These are phyloP conservation scores for Adelges cooleyi DNA, from an alignment of 1,140 invertebrate species.

Conservation along the genomic window DNA sequence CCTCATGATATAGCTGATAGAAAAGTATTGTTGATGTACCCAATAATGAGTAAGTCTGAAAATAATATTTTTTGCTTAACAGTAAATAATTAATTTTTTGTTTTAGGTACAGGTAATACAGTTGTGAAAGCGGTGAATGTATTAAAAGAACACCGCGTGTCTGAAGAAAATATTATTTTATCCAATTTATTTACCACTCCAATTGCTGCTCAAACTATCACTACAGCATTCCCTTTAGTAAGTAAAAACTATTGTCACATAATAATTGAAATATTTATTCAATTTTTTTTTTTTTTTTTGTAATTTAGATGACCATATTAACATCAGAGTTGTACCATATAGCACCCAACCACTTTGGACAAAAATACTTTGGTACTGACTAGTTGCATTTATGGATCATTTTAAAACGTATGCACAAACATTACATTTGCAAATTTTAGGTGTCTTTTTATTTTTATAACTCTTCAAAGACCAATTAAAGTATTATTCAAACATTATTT, in stretches of 20 bases:
- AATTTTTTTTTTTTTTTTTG: too few relatives aligned
- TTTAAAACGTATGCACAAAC: too few relatives aligned
- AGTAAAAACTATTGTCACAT: conserved; percentile 10
- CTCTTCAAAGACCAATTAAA: too few relatives aligned
- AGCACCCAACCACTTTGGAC: conserved; percentile 96
- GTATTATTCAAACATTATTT: too few relatives aligned
- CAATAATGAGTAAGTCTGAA: conserved; percentile 75
- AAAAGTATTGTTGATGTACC: conserved; percentile 95
- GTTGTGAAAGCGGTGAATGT: conserved; percentile 88
- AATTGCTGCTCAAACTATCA: conserved; percentile 72
- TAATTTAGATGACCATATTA: conserved; percentile 74
- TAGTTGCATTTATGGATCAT: conserved; percentile 39
- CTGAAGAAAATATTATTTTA: conserved; percentile 86
- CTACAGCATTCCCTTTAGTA: conserved; percentile 71
- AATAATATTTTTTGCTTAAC: background rate
- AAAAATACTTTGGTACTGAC: conserved; percentile 97
- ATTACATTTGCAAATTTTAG: too few relatives aligned
- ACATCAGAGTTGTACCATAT: conserved; percentile 90
- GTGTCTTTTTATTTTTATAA: too few relatives aligned
- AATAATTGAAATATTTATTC: too few relatives aligned
- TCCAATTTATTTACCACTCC: conserved; percentile 96
- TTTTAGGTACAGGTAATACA: conserved; percentile 75
- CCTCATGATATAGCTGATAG: conserved; percentile 84
- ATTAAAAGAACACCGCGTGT: conserved; percentile 81
- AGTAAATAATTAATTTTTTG: background rate